These are phyloP conservation scores for Galeopterus variegatus DNA, from an alignment of 2,113 vertebrate genomes.

Conservation along the genomic window DNA sequence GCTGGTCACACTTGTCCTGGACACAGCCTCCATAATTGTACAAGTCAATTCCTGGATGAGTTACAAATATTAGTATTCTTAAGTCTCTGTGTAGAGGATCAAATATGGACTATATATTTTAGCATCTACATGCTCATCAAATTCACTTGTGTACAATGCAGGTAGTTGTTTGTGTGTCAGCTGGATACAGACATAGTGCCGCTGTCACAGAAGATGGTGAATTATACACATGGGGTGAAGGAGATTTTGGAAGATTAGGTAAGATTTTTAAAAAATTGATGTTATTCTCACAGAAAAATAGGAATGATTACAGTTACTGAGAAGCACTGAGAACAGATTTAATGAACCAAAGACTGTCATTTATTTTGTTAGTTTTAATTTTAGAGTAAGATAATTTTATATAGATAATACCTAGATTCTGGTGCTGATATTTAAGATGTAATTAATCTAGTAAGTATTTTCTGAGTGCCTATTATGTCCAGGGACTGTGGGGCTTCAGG, in stretches of 20 bases:
- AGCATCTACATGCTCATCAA: not conserved
- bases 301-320: slow-evolving; percentile 51
- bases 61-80: not conserved
- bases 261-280: slow-evolving; percentile 77
- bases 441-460: slow-evolving; percentile 59
- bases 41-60: not conserved
- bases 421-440: slow-evolving; percentile 51
- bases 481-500: slow-evolving; percentile 24
- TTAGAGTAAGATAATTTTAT: slow-evolving; percentile 56
- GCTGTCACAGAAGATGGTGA: slow-evolving; percentile 94
- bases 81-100: not conserved
- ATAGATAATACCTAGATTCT: slow-evolving; percentile 53
- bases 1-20: not conserved
- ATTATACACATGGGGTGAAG: slow-evolving; percentile 94
- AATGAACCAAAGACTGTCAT: not conserved
- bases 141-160: slow-evolving; percentile 68
- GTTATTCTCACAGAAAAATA: slow-evolving; percentile 46
- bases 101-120: not conserved
- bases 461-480: not conserved
- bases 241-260: slow-evolving; percentile 94
- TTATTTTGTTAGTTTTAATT: slow-evolving; percentile 61
- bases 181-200: slow-evolving; percentile 93
- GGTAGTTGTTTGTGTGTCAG: slow-evolving; percentile 94
- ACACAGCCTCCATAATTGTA: not conserved
- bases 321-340: slow-evolving; percentile 34